Base-by-base conservation (phyloP, 2,113 vertebrate genomes). In the Vulpes lagopus region DNA sequence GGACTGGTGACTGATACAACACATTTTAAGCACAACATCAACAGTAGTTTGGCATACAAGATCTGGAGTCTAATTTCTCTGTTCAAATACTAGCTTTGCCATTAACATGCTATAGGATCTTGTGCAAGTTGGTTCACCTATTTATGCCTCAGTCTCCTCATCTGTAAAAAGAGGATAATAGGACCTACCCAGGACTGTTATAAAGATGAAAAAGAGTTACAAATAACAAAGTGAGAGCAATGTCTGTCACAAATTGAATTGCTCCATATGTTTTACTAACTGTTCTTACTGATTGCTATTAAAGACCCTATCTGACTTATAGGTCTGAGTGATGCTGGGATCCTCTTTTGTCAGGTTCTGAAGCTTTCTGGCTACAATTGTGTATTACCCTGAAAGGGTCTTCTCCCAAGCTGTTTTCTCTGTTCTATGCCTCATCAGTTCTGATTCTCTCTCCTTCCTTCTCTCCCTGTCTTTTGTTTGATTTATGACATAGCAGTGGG, bases 151-250 rank as follows among this genome's bases (percentile, higher is more conserved):
- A 69, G 25, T 55, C 32, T 62, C 6, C 16, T 93, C 25, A 35
- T 55, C 35, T 73, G 11, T 2, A 71, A 87, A 94, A 64, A 23
- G 25, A 92, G 7, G 35, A 73, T 32, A 74, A 80, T 6, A 49
- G 11, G 17, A 55, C 1, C 4, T 43, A 60, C 3, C 20, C 69
- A 57, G 25, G 2, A 1, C 19, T 49, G 14, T 86, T 82, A 27
- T 16, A 95, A 78, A 95, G 19, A 82, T 78, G 51, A 91, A 91
- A 38, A 16, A 38, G 20, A 73, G 35, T 64, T 76, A 91, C 80
- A 69, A 93, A 64, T 55, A 19, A 32, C 11, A 35, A 80, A 74
- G 6, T 60, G 3, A 11, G 14, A 87, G 38, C 0, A 81, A 2
- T 38, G 2, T 30, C 57, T 91, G n/a, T 76, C 27, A 60, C 11